Conservation (phyloP, 2,113 vertebrate genomes). For the Apteryx owenii region DNA sequence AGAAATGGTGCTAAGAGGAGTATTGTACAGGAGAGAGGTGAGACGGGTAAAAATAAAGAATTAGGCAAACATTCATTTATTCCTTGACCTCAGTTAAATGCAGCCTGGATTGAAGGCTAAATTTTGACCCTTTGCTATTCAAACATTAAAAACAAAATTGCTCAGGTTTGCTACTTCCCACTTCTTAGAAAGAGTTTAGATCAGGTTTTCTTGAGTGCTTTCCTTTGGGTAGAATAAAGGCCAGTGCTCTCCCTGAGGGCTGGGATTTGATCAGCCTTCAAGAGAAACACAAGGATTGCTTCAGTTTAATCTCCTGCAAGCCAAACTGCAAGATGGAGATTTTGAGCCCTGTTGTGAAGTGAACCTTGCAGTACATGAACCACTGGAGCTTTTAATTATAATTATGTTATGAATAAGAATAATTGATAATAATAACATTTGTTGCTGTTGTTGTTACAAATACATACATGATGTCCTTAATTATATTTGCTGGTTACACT, state of each 20-base stretch:
- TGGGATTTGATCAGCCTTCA: neutral
- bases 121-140: neutral
- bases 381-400: neutral
- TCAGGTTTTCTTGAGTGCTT: neutral
- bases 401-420: neutral
- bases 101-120: neutral
- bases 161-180: neutral
- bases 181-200: neutral
- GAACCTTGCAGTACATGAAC: neutral
- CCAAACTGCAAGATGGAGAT: neutral
- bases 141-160: neutral
- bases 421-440: neutral
- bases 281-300: neutral
- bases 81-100: neutral
- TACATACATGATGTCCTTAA: neutral
- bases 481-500: neutral
- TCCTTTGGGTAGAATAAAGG: neutral
- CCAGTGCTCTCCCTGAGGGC: accelerated
- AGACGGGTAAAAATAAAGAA: neutral
- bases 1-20: neutral
- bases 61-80: neutral
- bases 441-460: neutral
- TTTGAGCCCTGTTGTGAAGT: neutral
- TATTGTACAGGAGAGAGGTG: neutral
- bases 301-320: neutral